Base-by-base conservation (phyloP, 2,888 invertebrate species). In the Apantesis nais region DNA sequence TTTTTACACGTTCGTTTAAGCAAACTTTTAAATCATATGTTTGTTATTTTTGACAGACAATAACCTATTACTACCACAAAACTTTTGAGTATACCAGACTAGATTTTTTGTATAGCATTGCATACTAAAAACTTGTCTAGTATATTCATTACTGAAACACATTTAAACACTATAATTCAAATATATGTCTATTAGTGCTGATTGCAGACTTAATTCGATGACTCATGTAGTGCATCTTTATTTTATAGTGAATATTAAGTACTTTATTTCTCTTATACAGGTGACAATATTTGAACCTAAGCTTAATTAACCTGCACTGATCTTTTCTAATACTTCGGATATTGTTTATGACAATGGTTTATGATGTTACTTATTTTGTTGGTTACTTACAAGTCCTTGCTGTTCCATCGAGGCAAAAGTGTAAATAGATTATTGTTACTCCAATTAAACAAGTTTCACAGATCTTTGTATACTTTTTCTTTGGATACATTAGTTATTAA, bases 351-450 rank as follows among this genome's bases (percentile, higher is more conserved):
- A 71, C 67, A 39, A 71, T 70, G 39, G 58, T 52, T 75, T 34
- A 74, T 71, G 69, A 58, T 69, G 74, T 75, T 71, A 77, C 68
- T 79, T 78, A 73, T 78, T 58, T 71, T 65, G 68, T 79, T 70
- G 77, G 78, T 89, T 94, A 95, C 94, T 95, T 93, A 95, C 94
- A 92, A 94, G 92, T 93, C 94, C 94, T 89, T 95, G 94, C 94
- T 95, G 92, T 85, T 91, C 93, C 91, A 88, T 88, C 84, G 93
- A 90, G 84, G 94, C 94, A 91, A 89, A 89, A 86, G 90, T 90
- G 89, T 90, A 84, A 87, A 84, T 85, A 83, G 89, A 74, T 71
- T 75, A 70, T 62, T 65, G 67, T 72, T 72, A 72, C 62, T 68
- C 48, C 44, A 67, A 52, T 60, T 65, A 55, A 31, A 61, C 31